Percentiles rank a stretch among this genome's conserved stretches.
phyloP scores from a whole-genome alignment of 1,140 invertebrate species.

The Lepidurus apus region DNA sequence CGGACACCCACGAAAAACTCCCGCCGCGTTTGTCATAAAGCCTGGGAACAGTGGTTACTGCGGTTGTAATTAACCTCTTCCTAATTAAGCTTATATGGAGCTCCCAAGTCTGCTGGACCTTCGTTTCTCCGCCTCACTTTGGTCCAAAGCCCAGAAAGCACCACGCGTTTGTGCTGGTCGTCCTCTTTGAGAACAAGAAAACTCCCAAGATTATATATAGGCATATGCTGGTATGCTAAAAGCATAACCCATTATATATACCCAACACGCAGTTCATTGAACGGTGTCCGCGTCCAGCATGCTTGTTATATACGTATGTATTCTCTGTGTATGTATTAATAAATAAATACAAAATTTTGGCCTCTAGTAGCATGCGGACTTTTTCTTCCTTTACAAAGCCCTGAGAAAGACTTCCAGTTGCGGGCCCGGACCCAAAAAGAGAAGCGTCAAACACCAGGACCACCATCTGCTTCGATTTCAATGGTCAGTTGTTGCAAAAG shows the following conservation, averaged over 20 bases:
- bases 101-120: not conserved
- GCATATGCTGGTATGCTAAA: slow-evolving; percentile 10
- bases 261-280: not conserved
- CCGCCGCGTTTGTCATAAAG: slow-evolving; percentile 7
- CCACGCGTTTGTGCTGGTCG: not conserved
- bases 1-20: not conserved
- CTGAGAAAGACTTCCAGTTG: not conserved
- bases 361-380: not conserved
- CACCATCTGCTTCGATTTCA: not conserved
- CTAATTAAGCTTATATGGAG: not conserved
- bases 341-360: not conserved
- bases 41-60: slow-evolving; percentile 11
- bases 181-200: not conserved
- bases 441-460: not conserved
- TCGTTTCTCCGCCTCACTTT: not conserved
- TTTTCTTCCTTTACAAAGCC: not conserved
- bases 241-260: not conserved
- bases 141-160: not conserved
- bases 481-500: not conserved
- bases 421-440: not conserved
- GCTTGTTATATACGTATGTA: not conserved
- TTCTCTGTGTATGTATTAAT: not conserved
- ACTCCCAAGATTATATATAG: slow-evolving; percentile 19
- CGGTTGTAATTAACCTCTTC: slow-evolving; percentile 21
- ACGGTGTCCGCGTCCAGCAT: not conserved